Percentiles rank a stretch among this genome's conserved stretches.
phyloP scores from a whole-genome alignment of 2,888 invertebrate species.

The Lordiphosa fenestrarum region DNA sequence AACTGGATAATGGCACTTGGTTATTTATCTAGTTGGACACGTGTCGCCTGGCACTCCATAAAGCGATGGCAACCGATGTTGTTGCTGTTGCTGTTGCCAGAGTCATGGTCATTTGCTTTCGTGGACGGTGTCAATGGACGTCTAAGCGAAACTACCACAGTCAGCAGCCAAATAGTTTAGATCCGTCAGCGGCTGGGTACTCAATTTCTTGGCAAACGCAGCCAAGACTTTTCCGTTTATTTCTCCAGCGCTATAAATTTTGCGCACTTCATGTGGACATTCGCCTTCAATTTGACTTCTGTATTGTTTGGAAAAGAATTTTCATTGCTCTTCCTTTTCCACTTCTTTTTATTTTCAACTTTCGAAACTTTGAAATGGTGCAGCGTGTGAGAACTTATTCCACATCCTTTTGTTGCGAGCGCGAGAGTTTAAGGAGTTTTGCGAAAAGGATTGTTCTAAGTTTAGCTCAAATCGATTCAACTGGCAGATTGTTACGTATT shows the following conservation, averaged over 20 bases:
- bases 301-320: constrained; percentile 8
- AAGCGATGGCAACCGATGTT: not conserved
- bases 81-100: not conserved
- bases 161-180: constrained; percentile 35
- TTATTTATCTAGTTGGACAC: constrained; percentile 47
- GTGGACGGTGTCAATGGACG: constrained; percentile 39
- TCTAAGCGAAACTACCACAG: constrained; percentile 3
- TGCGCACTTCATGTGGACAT: constrained; percentile 14
- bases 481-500: too few species aligned
- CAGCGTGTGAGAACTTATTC: too few species aligned
- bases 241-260: constrained; percentile 47
- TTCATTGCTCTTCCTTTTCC: constrained; percentile 24
- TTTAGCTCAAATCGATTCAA: too few species aligned
- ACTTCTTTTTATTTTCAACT: constrained; percentile 3
- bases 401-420: too few species aligned
- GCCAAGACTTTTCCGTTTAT: constrained; percentile 18
- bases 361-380: not conserved
- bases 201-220: too few species aligned
- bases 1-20: constrained; percentile 15
- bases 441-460: too few species aligned
- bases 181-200: constrained; percentile 10
- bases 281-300: constrained; percentile 42
- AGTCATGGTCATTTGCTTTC: constrained; percentile 42
- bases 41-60: constrained; percentile 48
- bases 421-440: too few species aligned